Evolutionary conservation across 2,888 invertebrate genomes (phyloP).

Genomic region (Drosophila anomalata): DNA sequence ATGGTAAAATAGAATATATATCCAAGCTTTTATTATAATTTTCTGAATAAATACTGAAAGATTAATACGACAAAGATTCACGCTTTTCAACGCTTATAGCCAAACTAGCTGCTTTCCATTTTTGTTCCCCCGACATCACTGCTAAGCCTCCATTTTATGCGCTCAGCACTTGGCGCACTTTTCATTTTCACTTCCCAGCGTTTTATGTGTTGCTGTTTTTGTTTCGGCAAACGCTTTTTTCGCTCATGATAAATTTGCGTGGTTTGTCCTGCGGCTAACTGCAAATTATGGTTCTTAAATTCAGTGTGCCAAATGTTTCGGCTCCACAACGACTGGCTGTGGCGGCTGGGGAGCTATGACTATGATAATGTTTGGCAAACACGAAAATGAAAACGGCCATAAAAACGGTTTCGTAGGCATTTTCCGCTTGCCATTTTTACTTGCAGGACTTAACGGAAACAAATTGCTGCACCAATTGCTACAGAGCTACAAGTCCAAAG

Average conservation of each 20-base stretch:
- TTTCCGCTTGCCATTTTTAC: constrained; percentile 37
- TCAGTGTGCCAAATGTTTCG: constrained; percentile 49
- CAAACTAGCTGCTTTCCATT: background rate
- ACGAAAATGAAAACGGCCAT: constrained; percentile 71
- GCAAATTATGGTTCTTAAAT: constrained; percentile 78
- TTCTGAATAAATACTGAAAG: background rate
- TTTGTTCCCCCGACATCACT: constrained; percentile 8
- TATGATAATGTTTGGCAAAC: constrained; percentile 72
- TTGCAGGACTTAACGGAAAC: constrained; percentile 64
- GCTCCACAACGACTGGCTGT: constrained; percentile 14
- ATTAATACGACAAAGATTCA: background rate
- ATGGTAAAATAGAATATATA: too few relatives aligned
- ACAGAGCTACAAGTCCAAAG: background rate
- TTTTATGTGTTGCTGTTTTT: constrained; percentile 46
- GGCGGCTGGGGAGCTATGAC: constrained; percentile 21
- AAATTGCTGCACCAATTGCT: constrained; percentile 51
- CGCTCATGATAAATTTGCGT: constrained; percentile 74
- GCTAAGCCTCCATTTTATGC: constrained; percentile 17
- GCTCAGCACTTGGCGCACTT: constrained; percentile 56
- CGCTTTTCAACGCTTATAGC: background rate
- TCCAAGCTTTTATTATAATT: background rate
- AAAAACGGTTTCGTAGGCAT: constrained; percentile 61
- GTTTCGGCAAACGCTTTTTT: constrained; percentile 34
- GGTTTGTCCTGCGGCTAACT: constrained; percentile 72
- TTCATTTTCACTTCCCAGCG: constrained; percentile 73